Conservation (phyloP, 2,888 invertebrate species). For the Chirona hameri region DNA sequence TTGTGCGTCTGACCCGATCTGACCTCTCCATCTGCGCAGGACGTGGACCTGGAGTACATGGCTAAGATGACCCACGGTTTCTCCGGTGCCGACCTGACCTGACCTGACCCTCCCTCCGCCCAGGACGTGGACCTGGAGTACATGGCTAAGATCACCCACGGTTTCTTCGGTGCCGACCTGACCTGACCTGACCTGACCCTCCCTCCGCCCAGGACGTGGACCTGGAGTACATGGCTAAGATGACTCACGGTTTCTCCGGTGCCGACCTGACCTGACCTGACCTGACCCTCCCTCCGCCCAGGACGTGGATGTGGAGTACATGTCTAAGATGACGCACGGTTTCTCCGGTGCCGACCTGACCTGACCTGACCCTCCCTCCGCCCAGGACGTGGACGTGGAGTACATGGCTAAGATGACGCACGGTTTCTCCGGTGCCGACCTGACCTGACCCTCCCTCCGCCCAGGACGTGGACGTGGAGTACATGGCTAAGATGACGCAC, state of each 20-base stretch:
- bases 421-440: constrained; percentile 97
- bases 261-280: constrained; percentile 98
- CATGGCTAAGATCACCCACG: constrained; percentile 68
- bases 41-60: constrained; percentile 62
- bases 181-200: constrained; percentile 62
- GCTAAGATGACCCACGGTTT: constrained; percentile 80
- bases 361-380: constrained; percentile 59
- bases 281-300: constrained; percentile 50
- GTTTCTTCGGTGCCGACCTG: constrained; percentile 96
- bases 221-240: constrained; percentile 59
- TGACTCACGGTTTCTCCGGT: constrained; percentile 93
- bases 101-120: background rate
- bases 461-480: constrained; percentile 80
- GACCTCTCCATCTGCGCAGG: constrained; percentile 47
- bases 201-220: constrained; percentile 73
- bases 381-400: constrained; percentile 78
- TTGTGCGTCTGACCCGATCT: background rate
- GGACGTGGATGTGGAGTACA: constrained; percentile 79
- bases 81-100: constrained; percentile 96
- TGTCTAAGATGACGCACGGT: constrained; percentile 72
- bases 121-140: constrained; percentile 81
- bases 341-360: constrained; percentile 93
- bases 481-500: too few relatives aligned
- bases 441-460: constrained; percentile 59
- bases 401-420: constrained; percentile 66